Evolutionary conservation across 2,888 invertebrate species (phyloP).

Genomic region (Plagodis pulveraria): DNA sequence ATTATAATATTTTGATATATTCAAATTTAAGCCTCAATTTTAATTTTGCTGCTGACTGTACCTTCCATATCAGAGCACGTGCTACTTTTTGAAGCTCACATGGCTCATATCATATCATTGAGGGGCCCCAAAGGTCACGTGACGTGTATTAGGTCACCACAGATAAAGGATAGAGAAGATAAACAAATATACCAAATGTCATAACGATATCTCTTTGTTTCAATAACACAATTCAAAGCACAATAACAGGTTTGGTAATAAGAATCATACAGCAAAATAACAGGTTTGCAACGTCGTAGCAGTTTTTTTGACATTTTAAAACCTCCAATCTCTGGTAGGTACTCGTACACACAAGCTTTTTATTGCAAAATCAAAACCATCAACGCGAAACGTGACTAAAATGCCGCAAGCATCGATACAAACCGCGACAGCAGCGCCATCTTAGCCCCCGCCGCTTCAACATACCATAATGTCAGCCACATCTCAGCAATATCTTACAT

Average conservation of each 20-base stretch:
- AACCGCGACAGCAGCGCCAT: conserved; percentile 36
- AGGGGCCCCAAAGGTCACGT: conserved; percentile 15
- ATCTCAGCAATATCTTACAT: conserved; percentile 12
- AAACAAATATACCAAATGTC: conserved; percentile 11
- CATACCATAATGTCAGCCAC: background rate
- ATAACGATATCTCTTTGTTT: conserved; percentile 5
- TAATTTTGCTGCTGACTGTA: background rate
- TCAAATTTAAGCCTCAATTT: too few species aligned
- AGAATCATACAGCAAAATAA: background rate
- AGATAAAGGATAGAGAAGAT: conserved; percentile 18
- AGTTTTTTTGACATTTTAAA: too few species aligned
- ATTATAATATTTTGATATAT: too few species aligned
- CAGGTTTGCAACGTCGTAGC: too few species aligned
- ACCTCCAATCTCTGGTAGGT: too few species aligned
- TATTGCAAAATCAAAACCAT: conserved; percentile 17
- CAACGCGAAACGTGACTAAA: conserved; percentile 37
- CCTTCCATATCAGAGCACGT: background rate
- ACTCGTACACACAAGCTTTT: conserved; percentile 10
- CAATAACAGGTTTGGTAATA: background rate
- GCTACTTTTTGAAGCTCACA: conserved; percentile 1
- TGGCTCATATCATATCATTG: conserved; percentile 11
- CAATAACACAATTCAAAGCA: background rate
- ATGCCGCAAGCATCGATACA: conserved; percentile 34
- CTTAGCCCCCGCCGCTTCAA: conserved; percentile 31
- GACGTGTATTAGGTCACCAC: conserved; percentile 13